These are phyloP conservation scores for Donacobius atricapilla DNA, from an alignment of 2,113 vertebrate species.

Conservation along the genomic window DNA sequence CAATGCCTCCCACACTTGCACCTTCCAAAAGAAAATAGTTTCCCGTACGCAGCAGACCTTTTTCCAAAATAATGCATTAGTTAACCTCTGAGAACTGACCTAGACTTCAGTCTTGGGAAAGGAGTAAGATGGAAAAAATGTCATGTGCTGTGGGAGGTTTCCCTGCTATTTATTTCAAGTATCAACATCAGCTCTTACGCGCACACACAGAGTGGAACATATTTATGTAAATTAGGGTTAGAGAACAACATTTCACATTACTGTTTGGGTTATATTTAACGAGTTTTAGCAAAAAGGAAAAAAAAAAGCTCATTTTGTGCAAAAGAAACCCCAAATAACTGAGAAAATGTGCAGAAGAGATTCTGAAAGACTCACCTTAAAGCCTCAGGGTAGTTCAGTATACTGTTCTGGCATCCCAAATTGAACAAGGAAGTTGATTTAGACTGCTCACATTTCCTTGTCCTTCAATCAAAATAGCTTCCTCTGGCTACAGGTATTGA, in stretches of 20 bases:
- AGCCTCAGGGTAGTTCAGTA: neutral
- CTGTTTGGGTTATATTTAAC: neutral
- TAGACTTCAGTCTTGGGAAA: neutral
- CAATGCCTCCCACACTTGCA: fast-evolving
- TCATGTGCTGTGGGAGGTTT: neutral
- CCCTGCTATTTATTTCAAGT: neutral
- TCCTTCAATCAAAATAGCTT: neutral
- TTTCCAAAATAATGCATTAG: neutral
- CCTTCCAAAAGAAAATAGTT: neutral
- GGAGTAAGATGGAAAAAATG: neutral
- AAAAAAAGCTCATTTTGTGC: neutral
- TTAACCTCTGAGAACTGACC: neutral
- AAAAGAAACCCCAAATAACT: neutral
- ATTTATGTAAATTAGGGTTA: neutral
- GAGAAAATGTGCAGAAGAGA: neutral
- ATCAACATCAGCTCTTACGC: neutral
- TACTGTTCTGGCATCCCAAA: neutral
- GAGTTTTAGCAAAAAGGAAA: neutral
- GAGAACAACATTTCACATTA: neutral
- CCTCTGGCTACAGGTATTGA: neutral
- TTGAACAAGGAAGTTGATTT: neutral
- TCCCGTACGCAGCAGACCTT: neutral
- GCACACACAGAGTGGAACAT: neutral
- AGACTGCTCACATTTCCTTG: neutral
- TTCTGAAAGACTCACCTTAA: neutral